These are phyloP conservation scores for Rhingia rostrata DNA, from an alignment of 2,888 invertebrate species.

Conservation along the genomic window DNA sequence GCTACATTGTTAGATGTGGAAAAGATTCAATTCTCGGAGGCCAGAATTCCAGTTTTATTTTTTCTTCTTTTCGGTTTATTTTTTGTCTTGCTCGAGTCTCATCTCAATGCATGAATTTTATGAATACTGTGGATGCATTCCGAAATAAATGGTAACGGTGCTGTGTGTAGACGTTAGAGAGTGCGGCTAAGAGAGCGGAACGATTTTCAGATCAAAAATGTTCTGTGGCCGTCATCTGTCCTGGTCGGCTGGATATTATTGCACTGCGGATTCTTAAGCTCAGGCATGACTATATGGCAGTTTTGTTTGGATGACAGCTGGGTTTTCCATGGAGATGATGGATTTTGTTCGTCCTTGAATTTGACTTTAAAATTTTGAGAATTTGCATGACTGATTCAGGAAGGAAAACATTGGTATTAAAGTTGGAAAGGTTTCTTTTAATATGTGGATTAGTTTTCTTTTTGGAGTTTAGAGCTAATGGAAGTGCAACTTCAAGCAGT, in stretches of 20 bases:
- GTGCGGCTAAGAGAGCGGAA: constrained; percentile 45
- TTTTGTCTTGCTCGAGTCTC: background rate
- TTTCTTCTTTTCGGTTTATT: background rate
- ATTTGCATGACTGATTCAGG: constrained; percentile 15
- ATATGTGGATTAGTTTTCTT: background rate
- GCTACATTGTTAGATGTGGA: constrained; percentile 24
- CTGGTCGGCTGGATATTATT: constrained; percentile 66
- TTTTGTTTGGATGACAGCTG: constrained; percentile 58
- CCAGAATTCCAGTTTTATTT: constrained; percentile 15
- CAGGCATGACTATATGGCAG: constrained; percentile 13
- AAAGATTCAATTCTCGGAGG: constrained; percentile 68
- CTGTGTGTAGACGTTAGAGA: background rate
- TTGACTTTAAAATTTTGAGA: constrained; percentile 40
- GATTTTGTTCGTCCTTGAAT: constrained; percentile 58
- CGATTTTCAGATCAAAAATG: constrained; percentile 61
- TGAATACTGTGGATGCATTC: constrained; percentile 64
- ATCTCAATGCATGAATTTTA: constrained; percentile 50
- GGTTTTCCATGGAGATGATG: constrained; percentile 58
- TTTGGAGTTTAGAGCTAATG: background rate
- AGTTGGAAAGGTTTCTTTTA: background rate
- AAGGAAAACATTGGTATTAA: background rate
- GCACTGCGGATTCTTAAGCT: constrained; percentile 40
- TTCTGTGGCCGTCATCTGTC: constrained; percentile 67
- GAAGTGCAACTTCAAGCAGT: too few species aligned
- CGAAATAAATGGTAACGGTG: constrained; percentile 41